Evolutionary conservation across 2,888 invertebrate genomes (phyloP).

Genomic region (Drosophila percnosoma): DNA sequence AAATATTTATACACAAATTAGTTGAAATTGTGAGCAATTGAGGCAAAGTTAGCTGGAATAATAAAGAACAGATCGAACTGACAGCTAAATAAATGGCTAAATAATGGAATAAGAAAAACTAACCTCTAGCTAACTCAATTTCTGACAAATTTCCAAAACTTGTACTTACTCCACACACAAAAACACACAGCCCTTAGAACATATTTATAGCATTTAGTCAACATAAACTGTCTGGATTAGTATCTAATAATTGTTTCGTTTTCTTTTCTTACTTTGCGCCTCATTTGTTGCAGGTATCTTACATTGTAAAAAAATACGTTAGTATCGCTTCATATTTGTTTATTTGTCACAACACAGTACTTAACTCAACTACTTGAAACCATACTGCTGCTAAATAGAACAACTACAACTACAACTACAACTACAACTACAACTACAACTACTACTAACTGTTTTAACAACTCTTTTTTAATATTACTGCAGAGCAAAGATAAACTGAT

Average conservation of each 20-base stretch:
- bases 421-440: constrained; percentile 6
- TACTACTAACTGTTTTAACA: constrained; percentile 41
- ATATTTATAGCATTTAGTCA: constrained; percentile 46
- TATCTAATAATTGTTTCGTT: constrained; percentile 75
- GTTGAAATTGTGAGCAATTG: constrained; percentile 23
- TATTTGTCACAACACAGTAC: constrained; percentile 54
- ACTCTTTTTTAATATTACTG: constrained; percentile 34
- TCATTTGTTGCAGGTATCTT: constrained; percentile 82
- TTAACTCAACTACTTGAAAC: constrained; percentile 23
- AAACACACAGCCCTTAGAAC: constrained; percentile 9
- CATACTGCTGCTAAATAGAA: constrained; percentile 31
- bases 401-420: constrained; percentile 1
- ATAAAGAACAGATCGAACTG: not conserved
- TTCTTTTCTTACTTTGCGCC: constrained; percentile 80
- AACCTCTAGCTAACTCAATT: constrained; percentile 13
- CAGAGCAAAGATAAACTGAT: constrained; percentile 33
- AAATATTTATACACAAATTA: constrained; percentile 1
- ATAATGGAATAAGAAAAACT: not conserved
- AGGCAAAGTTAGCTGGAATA: not conserved
- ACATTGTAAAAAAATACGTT: constrained; percentile 83
- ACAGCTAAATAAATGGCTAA: not conserved
- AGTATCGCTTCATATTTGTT: constrained; percentile 79
- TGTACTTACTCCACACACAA: constrained; percentile 8
- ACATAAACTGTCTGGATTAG: constrained; percentile 66
- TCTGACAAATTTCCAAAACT: constrained; percentile 18